Evolutionary conservation across 2,113 vertebrate genomes (phyloP).

Genomic region (Edolisoma coerulescens): DNA sequence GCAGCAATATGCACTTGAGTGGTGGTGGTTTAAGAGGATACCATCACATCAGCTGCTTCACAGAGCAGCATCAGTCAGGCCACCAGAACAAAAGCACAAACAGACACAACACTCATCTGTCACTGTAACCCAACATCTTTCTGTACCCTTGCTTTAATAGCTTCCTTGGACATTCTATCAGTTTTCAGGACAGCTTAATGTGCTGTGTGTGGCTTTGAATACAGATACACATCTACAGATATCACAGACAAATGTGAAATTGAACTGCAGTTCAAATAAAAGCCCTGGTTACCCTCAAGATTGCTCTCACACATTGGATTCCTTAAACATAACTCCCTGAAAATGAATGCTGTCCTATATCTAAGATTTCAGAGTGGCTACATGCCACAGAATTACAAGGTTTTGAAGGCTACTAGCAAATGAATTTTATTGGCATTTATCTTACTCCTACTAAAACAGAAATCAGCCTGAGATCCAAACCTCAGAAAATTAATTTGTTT

Average conservation of each 20-base stretch:
- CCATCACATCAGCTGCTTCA: neutral
- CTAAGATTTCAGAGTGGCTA: neutral
- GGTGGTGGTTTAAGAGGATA: neutral
- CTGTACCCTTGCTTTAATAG: neutral
- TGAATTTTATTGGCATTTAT: neutral
- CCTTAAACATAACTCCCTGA: neutral
- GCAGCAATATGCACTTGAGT: neutral
- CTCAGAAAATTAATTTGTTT: neutral
- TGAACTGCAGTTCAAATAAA: neutral
- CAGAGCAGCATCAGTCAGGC: neutral
- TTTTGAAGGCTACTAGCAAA: neutral
- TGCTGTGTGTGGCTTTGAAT: neutral
- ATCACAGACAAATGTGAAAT: neutral
- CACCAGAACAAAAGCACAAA: neutral
- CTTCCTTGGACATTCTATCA: neutral
- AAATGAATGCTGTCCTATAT: neutral
- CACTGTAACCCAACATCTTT: neutral
- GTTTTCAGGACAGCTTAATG: neutral
- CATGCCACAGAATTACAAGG: neutral
- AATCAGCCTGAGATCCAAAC: neutral
- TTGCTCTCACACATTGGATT: neutral
- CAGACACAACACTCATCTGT: neutral
- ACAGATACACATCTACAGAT: neutral
- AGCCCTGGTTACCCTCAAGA: neutral
- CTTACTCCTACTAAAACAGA: neutral